These are phyloP conservation scores for Bombus confusus DNA, from an alignment of 1,140 invertebrate genomes.

Conservation along the genomic window DNA sequence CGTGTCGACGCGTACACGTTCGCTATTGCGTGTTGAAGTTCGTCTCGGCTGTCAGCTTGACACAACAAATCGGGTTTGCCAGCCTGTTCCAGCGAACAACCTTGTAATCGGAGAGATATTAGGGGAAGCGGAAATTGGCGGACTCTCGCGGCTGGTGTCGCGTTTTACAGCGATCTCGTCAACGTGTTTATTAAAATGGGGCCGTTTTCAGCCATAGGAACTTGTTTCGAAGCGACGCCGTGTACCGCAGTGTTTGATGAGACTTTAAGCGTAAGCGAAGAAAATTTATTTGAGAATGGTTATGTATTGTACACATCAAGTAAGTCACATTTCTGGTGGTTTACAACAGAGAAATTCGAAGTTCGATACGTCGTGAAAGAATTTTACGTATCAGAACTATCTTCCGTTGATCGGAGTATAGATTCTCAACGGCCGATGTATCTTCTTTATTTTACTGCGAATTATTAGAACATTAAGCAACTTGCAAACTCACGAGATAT, in stretches of 20 bases:
- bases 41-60: conserved; percentile 59
- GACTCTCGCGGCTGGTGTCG: background rate
- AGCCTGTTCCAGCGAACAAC: conserved; percentile 15
- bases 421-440: too few relatives aligned
- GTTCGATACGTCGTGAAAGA: too few relatives aligned
- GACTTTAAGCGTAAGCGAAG: too few relatives aligned
- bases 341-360: too few relatives aligned
- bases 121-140: conserved; percentile 14
- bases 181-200: conserved; percentile 4
- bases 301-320: too few relatives aligned
- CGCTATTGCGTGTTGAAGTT: conserved; percentile 67
- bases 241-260: background rate
- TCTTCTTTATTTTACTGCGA: too few relatives aligned
- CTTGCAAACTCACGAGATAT: too few relatives aligned
- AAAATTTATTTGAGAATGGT: too few relatives aligned
- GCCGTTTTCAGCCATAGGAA: background rate
- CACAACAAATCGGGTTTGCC: conserved; percentile 59
- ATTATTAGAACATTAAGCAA: too few relatives aligned
- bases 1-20: conserved; percentile 58
- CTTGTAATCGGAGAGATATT: conserved; percentile 39
- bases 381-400: too few relatives aligned
- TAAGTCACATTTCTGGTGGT: too few relatives aligned
- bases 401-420: too few relatives aligned
- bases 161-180: conserved; percentile 1
- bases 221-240: background rate